phyloP scores from a whole-genome alignment of 1,140 invertebrate species.

The Micrasema minimum region DNA sequence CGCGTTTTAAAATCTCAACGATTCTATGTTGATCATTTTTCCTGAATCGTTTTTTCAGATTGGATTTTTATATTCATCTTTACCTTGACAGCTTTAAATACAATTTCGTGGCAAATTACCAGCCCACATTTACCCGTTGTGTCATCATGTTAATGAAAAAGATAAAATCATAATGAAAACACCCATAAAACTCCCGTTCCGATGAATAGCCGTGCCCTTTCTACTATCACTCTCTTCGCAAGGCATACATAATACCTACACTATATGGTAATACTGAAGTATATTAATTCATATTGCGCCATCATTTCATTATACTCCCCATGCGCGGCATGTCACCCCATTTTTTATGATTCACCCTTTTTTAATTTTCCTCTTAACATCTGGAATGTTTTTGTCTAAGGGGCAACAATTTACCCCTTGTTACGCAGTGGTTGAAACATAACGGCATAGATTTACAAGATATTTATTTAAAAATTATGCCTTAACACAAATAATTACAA shows the following conservation, averaged over 20 bases:
- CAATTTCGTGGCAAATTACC: too few species aligned
- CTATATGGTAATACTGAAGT: not conserved
- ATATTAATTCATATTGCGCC: slow-evolving; percentile 8
- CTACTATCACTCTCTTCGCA: not conserved
- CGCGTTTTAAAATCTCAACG: too few species aligned
- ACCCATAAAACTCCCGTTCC: not conserved
- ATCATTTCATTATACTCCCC: slow-evolving; percentile 7
- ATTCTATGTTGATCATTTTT: too few species aligned
- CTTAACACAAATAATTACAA: too few species aligned
- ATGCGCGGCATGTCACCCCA: not conserved
- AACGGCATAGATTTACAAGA: too few species aligned
- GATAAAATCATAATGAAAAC: slow-evolving; percentile 20
- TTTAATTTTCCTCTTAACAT: slow-evolving; percentile 34
- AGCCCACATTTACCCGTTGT: too few species aligned
- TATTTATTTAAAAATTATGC: too few species aligned
- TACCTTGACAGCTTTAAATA: too few species aligned
- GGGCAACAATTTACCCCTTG: slow-evolving; percentile 44
- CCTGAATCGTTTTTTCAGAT: too few species aligned
- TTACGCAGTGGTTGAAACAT: slow-evolving; percentile 18
- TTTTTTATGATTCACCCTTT: slow-evolving; percentile 7
- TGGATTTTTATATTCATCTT: too few species aligned
- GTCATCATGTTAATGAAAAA: slow-evolving; percentile 11
- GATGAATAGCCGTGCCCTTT: too few species aligned
- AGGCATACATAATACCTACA: not conserved
- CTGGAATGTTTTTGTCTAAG: slow-evolving; percentile 34